These are phyloP conservation scores for Amblyjoppa proteus DNA, from an alignment of 2,888 invertebrate genomes.

Conservation along the genomic window DNA sequence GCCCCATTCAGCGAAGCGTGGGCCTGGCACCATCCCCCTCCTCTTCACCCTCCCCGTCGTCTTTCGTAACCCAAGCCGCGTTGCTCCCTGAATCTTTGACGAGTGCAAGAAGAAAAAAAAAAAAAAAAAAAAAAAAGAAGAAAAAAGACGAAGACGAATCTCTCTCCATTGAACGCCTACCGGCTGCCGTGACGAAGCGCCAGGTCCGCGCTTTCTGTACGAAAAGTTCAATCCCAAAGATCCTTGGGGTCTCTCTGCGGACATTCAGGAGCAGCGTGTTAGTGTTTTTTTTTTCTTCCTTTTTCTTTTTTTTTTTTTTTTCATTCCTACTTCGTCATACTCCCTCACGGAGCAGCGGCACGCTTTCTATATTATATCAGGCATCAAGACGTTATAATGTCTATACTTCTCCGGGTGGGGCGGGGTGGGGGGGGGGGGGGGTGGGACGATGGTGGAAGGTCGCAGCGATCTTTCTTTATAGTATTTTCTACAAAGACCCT, in stretches of 20 bases:
- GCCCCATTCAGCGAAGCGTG: slow-evolving; percentile 79
- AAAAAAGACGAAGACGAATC: slow-evolving; percentile 23
- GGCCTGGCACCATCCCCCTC: slow-evolving; percentile 74
- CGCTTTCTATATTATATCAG: slow-evolving; percentile 73
- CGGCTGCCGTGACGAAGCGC: slow-evolving; percentile 78
- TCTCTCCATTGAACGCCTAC: slow-evolving; percentile 66
- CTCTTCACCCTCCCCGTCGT: slow-evolving; percentile 72
- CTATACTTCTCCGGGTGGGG: slow-evolving; percentile 34
- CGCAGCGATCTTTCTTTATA: slow-evolving; percentile 13
- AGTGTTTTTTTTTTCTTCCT: slow-evolving; percentile 55
- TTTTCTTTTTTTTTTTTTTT: slow-evolving; percentile 62
- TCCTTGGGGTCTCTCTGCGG: slow-evolving; percentile 39
- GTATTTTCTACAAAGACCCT: not conserved
- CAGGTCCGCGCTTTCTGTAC: slow-evolving; percentile 70
- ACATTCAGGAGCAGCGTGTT: slow-evolving; percentile 57
- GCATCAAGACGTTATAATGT: slow-evolving; percentile 76
- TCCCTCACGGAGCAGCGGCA: slow-evolving; percentile 57
- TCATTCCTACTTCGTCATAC: slow-evolving; percentile 60
- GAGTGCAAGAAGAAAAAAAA: slow-evolving; percentile 36
- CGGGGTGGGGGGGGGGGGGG: not conserved
- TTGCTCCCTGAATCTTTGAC: slow-evolving; percentile 9
- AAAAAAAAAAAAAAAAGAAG: not conserved
- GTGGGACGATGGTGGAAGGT: slow-evolving; percentile 50
- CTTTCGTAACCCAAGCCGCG: slow-evolving; percentile 61
- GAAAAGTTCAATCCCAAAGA: slow-evolving; percentile 48